Evolutionary conservation across 2,888 invertebrate species (phyloP).

Genomic region (Cancer borealis): DNA sequence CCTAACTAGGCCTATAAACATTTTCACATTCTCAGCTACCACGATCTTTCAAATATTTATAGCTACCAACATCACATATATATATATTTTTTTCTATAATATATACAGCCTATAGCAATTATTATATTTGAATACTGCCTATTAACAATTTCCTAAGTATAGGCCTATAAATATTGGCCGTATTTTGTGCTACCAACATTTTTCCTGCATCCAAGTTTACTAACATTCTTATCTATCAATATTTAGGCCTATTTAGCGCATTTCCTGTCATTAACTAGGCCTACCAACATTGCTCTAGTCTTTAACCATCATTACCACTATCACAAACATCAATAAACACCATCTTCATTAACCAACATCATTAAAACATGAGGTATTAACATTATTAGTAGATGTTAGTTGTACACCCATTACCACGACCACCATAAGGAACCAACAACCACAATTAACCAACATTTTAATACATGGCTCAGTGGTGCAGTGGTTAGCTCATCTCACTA

Average conservation of each 20-base stretch:
- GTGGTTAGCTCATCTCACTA: no score
- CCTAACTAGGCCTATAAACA: no score
- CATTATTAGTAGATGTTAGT: background rate
- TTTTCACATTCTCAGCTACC: no score
- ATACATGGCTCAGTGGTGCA: no score
- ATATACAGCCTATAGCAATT: background rate
- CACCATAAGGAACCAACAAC: no score
- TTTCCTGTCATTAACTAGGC: background rate
- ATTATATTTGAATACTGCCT: background rate
- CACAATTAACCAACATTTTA: no score
- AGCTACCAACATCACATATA: background rate
- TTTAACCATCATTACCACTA: background rate
- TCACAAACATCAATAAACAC: no score
- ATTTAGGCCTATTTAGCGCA: background rate
- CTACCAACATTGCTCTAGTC: background rate
- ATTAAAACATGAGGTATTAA: background rate
- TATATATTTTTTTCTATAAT: no score
- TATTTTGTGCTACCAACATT: constrained; percentile 26
- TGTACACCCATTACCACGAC: background rate
- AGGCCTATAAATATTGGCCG: background rate
- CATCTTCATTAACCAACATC: no score
- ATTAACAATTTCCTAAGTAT: background rate
- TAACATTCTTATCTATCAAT: background rate
- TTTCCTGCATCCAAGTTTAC: constrained; percentile 22
- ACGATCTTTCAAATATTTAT: no score